These are phyloP conservation scores for Acronicta psi DNA, from an alignment of 2,888 invertebrate genomes.

Conservation along the genomic window DNA sequence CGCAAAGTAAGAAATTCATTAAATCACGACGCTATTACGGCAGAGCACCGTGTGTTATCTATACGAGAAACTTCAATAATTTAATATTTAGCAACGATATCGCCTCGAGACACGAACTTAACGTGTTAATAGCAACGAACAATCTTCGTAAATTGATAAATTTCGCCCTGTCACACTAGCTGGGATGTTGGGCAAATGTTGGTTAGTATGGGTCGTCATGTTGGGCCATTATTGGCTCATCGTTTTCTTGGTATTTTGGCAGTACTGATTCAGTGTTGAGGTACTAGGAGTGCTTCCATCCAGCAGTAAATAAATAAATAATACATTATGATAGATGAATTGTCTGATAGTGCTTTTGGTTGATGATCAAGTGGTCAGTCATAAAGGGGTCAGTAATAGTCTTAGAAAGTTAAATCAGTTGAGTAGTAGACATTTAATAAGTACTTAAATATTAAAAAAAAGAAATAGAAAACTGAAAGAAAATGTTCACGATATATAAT, in stretches of 20 bases:
- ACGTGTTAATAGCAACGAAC: constrained; percentile 84
- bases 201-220: not conserved
- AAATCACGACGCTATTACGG: constrained; percentile 58
- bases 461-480: too few relatives aligned
- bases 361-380: too few relatives aligned
- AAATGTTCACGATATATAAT: too few relatives aligned
- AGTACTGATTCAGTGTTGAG: too few relatives aligned
- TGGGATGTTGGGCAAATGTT: constrained; percentile 34
- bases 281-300: too few relatives aligned
- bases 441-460: too few relatives aligned
- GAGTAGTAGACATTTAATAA: too few relatives aligned
- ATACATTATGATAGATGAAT: too few relatives aligned
- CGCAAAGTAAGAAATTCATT: constrained; percentile 40
- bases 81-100: constrained; percentile 78
- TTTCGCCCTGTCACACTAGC: constrained; percentile 75
- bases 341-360: too few relatives aligned
- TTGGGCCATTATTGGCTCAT: not conserved
- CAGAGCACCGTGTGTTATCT: constrained; percentile 60
- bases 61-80: constrained; percentile 68
- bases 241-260: not conserved
- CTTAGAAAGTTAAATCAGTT: too few relatives aligned
- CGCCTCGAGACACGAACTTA: constrained; percentile 70
- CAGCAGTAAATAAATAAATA: too few relatives aligned
- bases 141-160: constrained; percentile 85
- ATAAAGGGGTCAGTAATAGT: too few relatives aligned